Base-by-base conservation (phyloP, 1,140 invertebrate species). In the Zelostemma sp. region DNA sequence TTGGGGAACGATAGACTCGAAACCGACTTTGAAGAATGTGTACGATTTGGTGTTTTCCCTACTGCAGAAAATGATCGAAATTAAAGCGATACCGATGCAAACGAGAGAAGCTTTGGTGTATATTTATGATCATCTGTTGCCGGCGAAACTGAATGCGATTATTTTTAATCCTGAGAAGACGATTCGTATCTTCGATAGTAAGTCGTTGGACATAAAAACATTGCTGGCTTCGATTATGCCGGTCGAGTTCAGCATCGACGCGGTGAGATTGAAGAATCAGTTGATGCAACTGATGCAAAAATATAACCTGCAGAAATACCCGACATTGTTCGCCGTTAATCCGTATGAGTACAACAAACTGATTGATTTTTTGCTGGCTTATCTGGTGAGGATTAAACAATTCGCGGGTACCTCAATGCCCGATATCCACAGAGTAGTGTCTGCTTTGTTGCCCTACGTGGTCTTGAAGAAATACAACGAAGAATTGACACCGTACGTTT, bases 351-450 rank as follows among this genome's bases (percentile, higher is more conserved):
- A 70, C 16, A 6, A 16, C 0, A n/a, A 62, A 31, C 62, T 62
- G 0, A 14, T 48, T 8, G 62, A 73, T 43, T 46, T 70, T 18
- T 48, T 73, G 6, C 21, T 70, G 11, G 51, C 67, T 6, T 28
- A 46, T 8, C 18, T 73, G 6, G 38, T 40, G 18, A 70, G 57
- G 46, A 18, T 70, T 16, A 14, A 38, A n/a, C 53, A 19, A 33
- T 49, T 31, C 11, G 18, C 62, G 18, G 18, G 48, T 14, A 16
- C 14, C 6, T 25, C 55, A 12, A n/a, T 28, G 6, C 2, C 16
- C 9, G 11, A 55, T 1, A 12, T 47, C 55, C 1, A 18, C 14
- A 15, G 56, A 12, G 9, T 56, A 12, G 18, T 40, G 6, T 33
- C 54, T 6, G 53, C 46, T 43, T 45, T 72, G 17, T 21, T 72